Evolutionary conservation across 2,797 vertebrate genomes (phyloP), one percentile per base, ranked within the genome.

Genomic region (Crotalus adamanteus): DNA sequence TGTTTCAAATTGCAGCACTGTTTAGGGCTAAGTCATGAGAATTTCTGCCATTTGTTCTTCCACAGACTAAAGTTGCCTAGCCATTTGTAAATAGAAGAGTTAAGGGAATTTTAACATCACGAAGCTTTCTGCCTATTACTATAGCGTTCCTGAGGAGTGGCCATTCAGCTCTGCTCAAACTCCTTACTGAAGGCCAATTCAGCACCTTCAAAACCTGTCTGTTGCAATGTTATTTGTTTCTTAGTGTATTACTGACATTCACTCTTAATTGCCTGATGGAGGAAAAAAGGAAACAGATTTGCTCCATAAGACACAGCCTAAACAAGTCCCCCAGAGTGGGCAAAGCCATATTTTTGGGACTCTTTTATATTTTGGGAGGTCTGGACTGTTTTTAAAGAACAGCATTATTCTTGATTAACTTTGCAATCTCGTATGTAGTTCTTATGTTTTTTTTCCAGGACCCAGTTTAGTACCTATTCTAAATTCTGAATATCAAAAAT

Each of bases 41-140:
- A 95, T 95, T 93, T 93, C n/a, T 86, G 60, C 63, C 94, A 86
- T 94, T 88, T 31, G 20, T 91, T 90, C 31, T 93, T 92, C 60
- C 20, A 91, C 6, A 88, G 11, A 69, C 2, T 2, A 57, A 57
- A 86, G 16, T 47, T 95, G 78, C 47, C 94, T 87, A 94, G 90
- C 88, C 87, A 83, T 89, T 83, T 91, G 7, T 42, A 12, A 37
- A 95, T 5, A 53, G n/a, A 85, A 47, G 60, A 51, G 11, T 31
- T 60, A 93, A 90, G 65, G 13, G 9, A 69, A 31, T 69, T 78
- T 25, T 53, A 65, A 65, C 2, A 2, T 53, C 42, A 89, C 51
- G 37, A 28, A 89, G 5, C 60, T 59, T 78, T 8, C 51, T 25
- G 18, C 51, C 51, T 12, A 56, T 4, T 69, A 31, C 14, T 83